Evolutionary conservation across 2,113 vertebrate species (phyloP).

Genomic region (Eulemur rufifrons): DNA sequence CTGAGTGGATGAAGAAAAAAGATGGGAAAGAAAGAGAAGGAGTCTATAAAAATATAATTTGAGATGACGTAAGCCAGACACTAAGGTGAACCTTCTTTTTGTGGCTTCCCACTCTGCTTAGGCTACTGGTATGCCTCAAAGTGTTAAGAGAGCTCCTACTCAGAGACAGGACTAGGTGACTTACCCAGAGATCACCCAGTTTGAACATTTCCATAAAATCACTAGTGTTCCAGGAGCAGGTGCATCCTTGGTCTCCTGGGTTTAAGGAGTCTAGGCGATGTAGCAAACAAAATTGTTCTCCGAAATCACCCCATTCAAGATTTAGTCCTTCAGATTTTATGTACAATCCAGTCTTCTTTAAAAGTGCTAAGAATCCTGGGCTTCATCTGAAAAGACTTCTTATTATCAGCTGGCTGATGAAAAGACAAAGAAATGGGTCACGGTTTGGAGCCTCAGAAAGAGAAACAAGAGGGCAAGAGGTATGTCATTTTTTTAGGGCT

Average conservation of each 20-base stretch:
- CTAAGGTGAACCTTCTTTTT: neutral
- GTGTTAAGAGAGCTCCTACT: neutral
- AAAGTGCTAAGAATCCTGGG: neutral
- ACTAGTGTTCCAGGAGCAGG: neutral
- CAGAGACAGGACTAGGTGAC: neutral
- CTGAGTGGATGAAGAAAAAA: neutral
- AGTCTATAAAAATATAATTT: neutral
- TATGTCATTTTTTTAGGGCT: neutral
- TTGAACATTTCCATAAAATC: neutral
- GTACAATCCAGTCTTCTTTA: neutral
- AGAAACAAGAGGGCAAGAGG: neutral
- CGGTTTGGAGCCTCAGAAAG: neutral
- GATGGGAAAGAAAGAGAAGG: neutral
- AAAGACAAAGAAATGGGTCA: neutral
- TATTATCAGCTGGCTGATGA: neutral
- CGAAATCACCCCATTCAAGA: neutral
- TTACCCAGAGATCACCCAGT: neutral
- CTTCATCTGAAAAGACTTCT: neutral
- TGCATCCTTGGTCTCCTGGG: neutral
- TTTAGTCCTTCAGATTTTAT: neutral
- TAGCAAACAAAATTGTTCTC: neutral
- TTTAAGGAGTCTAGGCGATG: neutral
- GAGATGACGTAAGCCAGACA: neutral
- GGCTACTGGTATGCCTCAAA: neutral
- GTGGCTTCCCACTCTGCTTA: accelerated